Evolutionary conservation across 2,888 invertebrate species (phyloP).

Genomic region (Pyrocoelia pectoralis): DNA sequence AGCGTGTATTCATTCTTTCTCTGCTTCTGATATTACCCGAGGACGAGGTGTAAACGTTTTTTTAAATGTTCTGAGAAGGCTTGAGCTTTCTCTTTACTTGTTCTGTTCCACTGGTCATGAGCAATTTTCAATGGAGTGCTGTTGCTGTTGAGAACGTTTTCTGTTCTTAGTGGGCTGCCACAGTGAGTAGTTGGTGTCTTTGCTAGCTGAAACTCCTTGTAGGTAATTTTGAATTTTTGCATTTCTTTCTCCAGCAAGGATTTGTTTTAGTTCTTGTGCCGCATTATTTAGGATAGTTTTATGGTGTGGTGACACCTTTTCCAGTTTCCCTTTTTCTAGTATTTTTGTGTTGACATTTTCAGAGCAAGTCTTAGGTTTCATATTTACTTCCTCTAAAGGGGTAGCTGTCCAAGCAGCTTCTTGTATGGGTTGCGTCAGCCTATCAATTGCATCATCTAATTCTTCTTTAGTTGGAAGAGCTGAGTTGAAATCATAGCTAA

Average conservation of each 20-base stretch:
- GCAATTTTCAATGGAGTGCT: background rate
- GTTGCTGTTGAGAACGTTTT: background rate
- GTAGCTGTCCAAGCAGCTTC: background rate
- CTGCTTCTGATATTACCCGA: background rate
- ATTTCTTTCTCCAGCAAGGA: no score
- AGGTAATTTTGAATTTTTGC: no score
- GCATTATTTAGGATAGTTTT: background rate
- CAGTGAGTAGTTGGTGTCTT: no score
- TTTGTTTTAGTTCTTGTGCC: background rate
- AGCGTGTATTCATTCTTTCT: background rate
- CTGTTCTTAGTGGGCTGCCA: background rate
- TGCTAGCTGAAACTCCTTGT: background rate
- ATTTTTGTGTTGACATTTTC: background rate
- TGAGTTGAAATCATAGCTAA: no score
- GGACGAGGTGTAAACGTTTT: background rate
- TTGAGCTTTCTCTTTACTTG: background rate
- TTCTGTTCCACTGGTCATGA: background rate
- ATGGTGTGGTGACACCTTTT: background rate
- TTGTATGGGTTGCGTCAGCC: background rate
- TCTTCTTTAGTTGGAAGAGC: no score
- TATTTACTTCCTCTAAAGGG: background rate
- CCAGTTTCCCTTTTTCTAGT: background rate
- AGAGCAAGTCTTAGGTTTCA: background rate
- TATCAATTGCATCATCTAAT: no score
- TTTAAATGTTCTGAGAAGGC: background rate